Base-by-base conservation (phyloP, 2,113 vertebrate species). In the Oryzias melastigma region DNA sequence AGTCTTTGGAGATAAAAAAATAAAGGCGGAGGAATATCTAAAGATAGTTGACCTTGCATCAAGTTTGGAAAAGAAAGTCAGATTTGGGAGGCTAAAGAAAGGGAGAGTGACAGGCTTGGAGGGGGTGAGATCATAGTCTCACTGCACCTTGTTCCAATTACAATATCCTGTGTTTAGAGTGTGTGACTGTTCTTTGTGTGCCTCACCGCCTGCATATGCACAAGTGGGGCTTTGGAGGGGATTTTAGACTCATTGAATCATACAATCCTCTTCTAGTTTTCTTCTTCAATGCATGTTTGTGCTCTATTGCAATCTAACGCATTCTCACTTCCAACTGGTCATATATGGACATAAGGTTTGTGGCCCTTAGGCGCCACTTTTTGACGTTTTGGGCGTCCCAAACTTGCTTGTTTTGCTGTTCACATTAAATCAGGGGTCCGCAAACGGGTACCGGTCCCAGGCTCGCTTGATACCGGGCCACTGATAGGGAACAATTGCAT, bases 101-200 rank as follows among this genome's bases (percentile, higher is more conserved):
- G 62, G 58, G 68, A 70, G 70, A 61, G 46, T 82, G 83, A 85
- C 82, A 88, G 59, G 62, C 72, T 46, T 65, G 77, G 61, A 68
- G 68, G 70, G 83, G 78, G 76, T 91, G 90, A 92, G 86, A 87
- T 91, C 90, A 91, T 88, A 66, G 78, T 83, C 80, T 77, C 51
- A 29, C 73, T 58, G 62, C 90, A 92, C 86, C 90, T 92, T 93
- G 86, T 91, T 91, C 72, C 88, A 90, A 92, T 93, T 91, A 91
- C 68, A 88, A 80, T 82, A 69, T 83, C 77, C 85, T 77, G 80
- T 83, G 80, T 78, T 72, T 59, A 46, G 71, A 75, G 81, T 85
- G 78, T 60, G 44, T 59, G 71, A 58, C 48, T 47, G 56, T 52
- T 66, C 61, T 62, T 60, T 73, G 42, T 59, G 71, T 52, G 66